Base-by-base conservation (phyloP, 2,888 invertebrate genomes). In the Acanthoscelides obtectus region DNA sequence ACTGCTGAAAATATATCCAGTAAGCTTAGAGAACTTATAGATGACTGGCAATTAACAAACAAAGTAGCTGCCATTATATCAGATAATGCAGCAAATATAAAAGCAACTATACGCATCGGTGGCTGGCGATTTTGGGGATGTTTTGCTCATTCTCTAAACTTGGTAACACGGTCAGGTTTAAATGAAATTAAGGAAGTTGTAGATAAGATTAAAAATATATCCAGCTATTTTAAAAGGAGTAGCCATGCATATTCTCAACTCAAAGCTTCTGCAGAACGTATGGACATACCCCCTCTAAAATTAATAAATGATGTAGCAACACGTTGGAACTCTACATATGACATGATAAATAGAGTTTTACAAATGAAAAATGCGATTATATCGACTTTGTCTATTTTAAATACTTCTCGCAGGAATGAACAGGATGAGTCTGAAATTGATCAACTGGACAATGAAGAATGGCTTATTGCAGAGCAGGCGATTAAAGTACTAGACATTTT, bases 111-210 rank as follows among this genome's bases (percentile, higher is more conserved):
- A 22, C 64, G 64, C 22, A 17, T 73, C 22, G 25, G 66, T 20
- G 21, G 63, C 19, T 72, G 72, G 72, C 64, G 68, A 3, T 25
- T 21, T 22, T 45, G 66, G 69, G 67, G 67, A 12, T 73, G 71
- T 72, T 72, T 73, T 70, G 74, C 74, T n/a, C 72, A 74, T 69
- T 69, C 71, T 8, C 67, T 72, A 64, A 74, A 72, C 22, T 25
- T 69, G 19, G 66, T 74, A 67, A 68, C 70, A 20, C 74, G 70
- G n/a, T 66, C 70, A 63, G 73, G 72, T 2, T 20, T 70, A 27
- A n/a, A 66, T 19, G 22, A 0, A 20, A 66, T 66, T 2, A 6
- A 20, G 66, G 66, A 66, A n/a, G 19, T 45, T 68, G 20, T 63
- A 66, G 69, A 19, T 20, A 73, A 64, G 73, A 71, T 22, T 27